These are phyloP conservation scores for Apodemia hepburni DNA, from an alignment of 2,888 invertebrate genomes.

Conservation along the genomic window DNA sequence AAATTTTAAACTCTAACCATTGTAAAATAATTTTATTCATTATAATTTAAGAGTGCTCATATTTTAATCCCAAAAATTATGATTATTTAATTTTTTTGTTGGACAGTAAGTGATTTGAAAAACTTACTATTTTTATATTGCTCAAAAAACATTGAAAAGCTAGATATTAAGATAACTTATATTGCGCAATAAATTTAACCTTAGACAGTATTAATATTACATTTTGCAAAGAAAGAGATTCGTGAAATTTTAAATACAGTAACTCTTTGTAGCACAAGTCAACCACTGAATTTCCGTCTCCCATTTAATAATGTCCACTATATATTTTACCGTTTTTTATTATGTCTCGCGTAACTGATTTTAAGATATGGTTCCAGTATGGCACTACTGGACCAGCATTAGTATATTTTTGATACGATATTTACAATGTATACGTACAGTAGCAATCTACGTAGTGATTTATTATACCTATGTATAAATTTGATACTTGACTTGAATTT, in stretches of 20 bases:
- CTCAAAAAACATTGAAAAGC: no score
- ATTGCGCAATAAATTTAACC: no score
- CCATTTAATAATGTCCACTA: background rate
- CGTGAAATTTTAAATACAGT: background rate
- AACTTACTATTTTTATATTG: no score
- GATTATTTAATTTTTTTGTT: no score
- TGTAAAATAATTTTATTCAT: no score
- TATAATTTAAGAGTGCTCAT: no score
- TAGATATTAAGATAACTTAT: no score
- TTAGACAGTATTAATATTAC: background rate
- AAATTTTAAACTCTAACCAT: no score
- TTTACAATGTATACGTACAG: background rate
- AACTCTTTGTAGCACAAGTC: background rate
- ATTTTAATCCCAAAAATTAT: no score
- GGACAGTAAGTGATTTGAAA: no score
- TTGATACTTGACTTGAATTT: background rate
- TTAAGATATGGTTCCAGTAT: background rate
- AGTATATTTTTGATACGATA: slow-evolving; percentile 10
- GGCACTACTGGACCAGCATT: background rate
- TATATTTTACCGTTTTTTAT: background rate
- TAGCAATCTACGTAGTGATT: background rate
- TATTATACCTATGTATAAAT: background rate
- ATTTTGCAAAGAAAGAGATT: background rate
- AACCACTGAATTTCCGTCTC: background rate
- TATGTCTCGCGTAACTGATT: background rate